Conservation (phyloP, 2,113 vertebrate species). For the Chionomys nivalis region DNA sequence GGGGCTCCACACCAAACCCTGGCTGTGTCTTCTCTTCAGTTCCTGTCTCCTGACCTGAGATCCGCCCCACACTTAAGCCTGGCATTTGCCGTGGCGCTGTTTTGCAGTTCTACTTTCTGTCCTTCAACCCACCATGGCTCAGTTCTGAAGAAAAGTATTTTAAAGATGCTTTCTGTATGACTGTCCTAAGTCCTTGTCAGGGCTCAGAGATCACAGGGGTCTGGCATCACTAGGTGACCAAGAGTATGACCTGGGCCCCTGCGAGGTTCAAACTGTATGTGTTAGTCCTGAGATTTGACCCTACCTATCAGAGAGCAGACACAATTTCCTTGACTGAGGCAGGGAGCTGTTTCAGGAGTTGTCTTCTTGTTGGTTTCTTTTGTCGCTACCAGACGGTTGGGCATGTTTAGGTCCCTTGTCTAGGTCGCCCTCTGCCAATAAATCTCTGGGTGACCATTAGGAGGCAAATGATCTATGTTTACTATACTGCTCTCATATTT, state of each 20-base stretch:
- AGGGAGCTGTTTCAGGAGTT: background rate
- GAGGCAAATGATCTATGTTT: background rate
- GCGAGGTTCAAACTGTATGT: background rate
- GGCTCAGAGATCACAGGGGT: background rate
- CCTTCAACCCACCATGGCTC: background rate
- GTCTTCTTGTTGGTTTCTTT: background rate
- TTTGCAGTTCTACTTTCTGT: background rate
- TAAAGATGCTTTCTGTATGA: background rate
- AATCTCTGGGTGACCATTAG: conserved; percentile 15
- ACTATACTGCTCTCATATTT: background rate
- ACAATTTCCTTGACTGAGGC: background rate
- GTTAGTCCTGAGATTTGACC: background rate
- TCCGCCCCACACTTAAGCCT: background rate
- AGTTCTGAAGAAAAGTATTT: background rate
- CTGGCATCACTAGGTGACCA: background rate
- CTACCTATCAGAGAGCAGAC: background rate
- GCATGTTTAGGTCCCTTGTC: background rate
- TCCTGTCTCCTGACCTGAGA: background rate
- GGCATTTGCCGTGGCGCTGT: background rate
- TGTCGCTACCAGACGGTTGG: background rate
- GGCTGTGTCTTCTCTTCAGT: conserved; percentile 3
- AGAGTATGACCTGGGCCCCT: background rate
- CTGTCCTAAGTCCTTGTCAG: background rate
- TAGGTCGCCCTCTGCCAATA: background rate
- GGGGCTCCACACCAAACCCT: background rate